phyloP scores from a whole-genome alignment of 1,140 invertebrate genomes.

The Gryllus bimaculatus region DNA sequence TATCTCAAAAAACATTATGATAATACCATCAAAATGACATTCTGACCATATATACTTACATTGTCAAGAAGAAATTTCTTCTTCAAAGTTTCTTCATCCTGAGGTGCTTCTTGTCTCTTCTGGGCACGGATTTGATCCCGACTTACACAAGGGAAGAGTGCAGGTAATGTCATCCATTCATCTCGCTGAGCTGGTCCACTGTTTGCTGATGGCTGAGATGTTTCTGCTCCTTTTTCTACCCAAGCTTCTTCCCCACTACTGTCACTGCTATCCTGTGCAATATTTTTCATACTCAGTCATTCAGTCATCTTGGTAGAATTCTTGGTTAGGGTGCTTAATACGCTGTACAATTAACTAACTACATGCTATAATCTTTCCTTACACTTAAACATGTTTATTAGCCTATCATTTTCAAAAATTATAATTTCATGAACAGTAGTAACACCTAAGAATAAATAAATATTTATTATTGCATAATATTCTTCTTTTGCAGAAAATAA shows the following conservation, averaged over 20 bases:
- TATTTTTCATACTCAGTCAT: not conserved
- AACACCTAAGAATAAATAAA: no score
- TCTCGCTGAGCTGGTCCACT: constrained; percentile 28
- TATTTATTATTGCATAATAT: no score
- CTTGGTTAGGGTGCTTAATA: no score
- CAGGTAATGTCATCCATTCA: constrained; percentile 41
- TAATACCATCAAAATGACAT: no score
- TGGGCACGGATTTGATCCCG: not conserved
- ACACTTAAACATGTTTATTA: no score
- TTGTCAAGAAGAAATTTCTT: constrained; percentile 12
- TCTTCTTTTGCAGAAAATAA: no score
- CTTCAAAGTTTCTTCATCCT: constrained; percentile 7
- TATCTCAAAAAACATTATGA: no score
- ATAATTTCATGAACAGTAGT: no score
- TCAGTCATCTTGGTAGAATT: not conserved
- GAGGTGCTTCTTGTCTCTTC: not conserved
- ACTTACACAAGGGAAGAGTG: constrained; percentile 31
- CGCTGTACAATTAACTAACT: no score
- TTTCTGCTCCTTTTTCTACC: not conserved
- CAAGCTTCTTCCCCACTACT: not conserved
- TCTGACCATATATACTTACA: constrained; percentile 6
- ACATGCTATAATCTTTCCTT: no score
- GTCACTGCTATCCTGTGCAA: constrained; percentile 7
- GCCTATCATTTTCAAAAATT: no score
- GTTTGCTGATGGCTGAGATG: not conserved